A percentile compares a stretch with the other conserved stretches of the same genome.
Conservation (phyloP, 2,113 vertebrate species). For the Mus spicilegus region DNA sequence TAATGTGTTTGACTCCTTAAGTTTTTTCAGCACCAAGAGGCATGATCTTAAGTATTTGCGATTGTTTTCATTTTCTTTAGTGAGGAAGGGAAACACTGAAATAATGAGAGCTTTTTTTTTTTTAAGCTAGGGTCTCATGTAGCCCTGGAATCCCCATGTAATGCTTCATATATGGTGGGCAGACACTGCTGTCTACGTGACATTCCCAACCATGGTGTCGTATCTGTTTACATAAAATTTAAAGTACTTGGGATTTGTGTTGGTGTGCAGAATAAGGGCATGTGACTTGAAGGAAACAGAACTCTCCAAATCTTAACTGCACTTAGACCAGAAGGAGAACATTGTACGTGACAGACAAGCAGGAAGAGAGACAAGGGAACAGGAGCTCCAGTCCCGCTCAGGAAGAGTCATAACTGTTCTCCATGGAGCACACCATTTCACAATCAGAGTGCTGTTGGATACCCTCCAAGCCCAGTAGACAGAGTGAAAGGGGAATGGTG, state of each 20-base stretch:
- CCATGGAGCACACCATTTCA: not conserved
- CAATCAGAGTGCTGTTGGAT: not conserved
- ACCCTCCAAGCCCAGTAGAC: not conserved
- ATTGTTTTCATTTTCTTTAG: not conserved
- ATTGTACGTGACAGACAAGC: not conserved
- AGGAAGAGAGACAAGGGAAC: not conserved
- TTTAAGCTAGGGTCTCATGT: not conserved
- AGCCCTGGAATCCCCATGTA: not conserved
- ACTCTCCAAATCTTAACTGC: not conserved
- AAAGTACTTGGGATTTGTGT: not conserved
- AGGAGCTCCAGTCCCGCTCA: not conserved
- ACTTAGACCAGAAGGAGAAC: not conserved
- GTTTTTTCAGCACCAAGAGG: not conserved
- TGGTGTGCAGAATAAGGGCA: not conserved
- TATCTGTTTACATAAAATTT: not conserved
- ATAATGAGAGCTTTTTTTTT: not conserved
- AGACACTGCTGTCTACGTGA: too few species aligned
- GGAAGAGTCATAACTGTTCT: not conserved
- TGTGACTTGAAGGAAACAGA: not conserved
- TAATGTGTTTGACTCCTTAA: slow-evolving; percentile 26
- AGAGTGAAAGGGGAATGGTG: not conserved
- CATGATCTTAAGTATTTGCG: not conserved
- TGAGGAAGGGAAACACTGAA: not conserved
- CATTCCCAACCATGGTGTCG: not conserved
- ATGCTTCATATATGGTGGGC: not conserved